phyloP scores from a whole-genome alignment of 1,140 invertebrate genomes.

The Drosophila carrolli region DNA sequence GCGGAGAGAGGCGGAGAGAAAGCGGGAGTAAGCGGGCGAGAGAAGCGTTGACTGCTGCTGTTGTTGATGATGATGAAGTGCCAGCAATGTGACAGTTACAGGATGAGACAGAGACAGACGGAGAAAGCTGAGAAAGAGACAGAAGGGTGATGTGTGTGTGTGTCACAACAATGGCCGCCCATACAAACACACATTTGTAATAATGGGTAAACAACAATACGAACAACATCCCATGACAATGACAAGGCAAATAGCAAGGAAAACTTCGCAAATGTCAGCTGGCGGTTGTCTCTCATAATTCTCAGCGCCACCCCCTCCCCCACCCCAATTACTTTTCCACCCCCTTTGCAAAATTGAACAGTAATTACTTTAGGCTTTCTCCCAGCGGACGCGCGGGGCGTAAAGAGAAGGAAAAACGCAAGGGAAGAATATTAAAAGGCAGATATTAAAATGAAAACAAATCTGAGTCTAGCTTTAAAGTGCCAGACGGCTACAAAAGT shows the following conservation, averaged over 20 bases:
- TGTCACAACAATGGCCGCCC: conserved; percentile 8
- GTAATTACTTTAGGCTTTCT: conserved; percentile 60
- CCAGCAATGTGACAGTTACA: conserved; percentile 74
- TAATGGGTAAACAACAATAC: conserved; percentile 57
- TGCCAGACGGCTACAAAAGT: conserved; percentile 30
- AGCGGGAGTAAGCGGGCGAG: conserved; percentile 13
- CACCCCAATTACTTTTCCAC: background rate
- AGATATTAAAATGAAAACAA: conserved; percentile 42
- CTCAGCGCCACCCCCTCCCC: background rate
- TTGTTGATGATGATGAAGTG: conserved; percentile 71
- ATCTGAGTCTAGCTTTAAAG: conserved; percentile 24
- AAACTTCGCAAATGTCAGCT: conserved; percentile 43
- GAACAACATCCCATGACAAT: conserved; percentile 57
- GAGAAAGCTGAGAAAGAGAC: conserved; percentile 12
- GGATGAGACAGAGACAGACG: conserved; percentile 56
- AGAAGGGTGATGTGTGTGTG: background rate
- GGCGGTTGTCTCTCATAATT: conserved; percentile 43
- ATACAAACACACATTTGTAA: conserved; percentile 19
- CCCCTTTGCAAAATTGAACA: conserved; percentile 61
- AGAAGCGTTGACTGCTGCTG: conserved; percentile 40
- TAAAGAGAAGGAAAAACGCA: background rate
- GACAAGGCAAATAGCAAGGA: conserved; percentile 63
- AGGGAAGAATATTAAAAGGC: conserved; percentile 4
- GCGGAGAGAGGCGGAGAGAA: background rate
- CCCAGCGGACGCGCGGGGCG: background rate